Evolutionary conservation across 2,888 invertebrate species (phyloP).

Genomic region (Eupithecia tripunctaria): DNA sequence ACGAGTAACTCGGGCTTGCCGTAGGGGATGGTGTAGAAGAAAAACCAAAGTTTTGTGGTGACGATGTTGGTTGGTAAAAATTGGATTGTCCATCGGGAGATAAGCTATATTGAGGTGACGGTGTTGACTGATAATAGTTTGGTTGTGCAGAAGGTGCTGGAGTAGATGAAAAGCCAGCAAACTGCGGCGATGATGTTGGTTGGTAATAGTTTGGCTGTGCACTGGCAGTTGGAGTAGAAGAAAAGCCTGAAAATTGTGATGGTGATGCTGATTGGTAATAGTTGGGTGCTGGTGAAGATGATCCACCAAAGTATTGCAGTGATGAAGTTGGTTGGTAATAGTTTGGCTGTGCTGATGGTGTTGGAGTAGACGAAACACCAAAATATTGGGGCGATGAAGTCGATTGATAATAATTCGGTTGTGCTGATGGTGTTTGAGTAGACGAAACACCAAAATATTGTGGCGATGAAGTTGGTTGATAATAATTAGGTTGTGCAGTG

Average conservation of each 20-base stretch:
- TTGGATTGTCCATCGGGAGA: slow-evolving; percentile 9
- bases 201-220: slow-evolving; percentile 24
- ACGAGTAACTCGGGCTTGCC: slow-evolving; percentile 41
- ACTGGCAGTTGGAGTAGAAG: slow-evolving; percentile 7
- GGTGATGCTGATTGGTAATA: slow-evolving; percentile 5
- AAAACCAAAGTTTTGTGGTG: slow-evolving; percentile 12
- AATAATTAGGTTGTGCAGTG: slow-evolving; percentile 4
- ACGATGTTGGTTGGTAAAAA: slow-evolving; percentile 43
- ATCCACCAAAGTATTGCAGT: slow-evolving; percentile 18
- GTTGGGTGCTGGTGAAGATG: slow-evolving; percentile 20
- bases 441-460: slow-evolving; percentile 18
- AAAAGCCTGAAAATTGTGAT: not conserved
- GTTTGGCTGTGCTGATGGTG: slow-evolving; percentile 32
- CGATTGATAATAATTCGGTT: slow-evolving; percentile 47
- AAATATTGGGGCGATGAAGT: slow-evolving; percentile 19
- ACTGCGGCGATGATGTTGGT: not conserved
- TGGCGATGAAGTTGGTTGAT: slow-evolving; percentile 2
- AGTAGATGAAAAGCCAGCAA: not conserved
- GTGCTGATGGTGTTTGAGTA: slow-evolving; percentile 28
- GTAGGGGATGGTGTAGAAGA: slow-evolving; percentile 21
- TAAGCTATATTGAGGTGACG: slow-evolving; percentile 6
- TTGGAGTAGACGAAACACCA: slow-evolving; percentile 16
- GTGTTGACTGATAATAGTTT: slow-evolving; percentile 7
- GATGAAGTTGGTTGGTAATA: slow-evolving; percentile 46
- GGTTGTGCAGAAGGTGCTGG: not conserved